phyloP scores from a whole-genome alignment of 2,888 invertebrate species.

The Carcina quercana region DNA sequence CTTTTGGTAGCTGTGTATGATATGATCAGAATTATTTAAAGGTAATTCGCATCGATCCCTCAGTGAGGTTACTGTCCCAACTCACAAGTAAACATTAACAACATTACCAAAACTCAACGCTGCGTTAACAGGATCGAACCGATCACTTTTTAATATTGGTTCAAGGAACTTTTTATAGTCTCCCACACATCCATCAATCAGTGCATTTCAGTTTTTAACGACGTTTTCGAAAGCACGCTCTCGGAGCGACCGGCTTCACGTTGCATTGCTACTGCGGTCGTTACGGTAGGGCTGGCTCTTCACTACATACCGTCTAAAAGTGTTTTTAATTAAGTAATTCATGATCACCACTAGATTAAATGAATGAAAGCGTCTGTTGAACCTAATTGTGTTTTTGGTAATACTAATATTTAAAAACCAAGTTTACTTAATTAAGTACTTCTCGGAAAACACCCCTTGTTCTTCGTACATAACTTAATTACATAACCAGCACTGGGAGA shows the following conservation, averaged over 20 bases:
- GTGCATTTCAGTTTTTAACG: constrained; percentile 43
- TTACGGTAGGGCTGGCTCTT: background rate
- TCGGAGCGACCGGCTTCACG: background rate
- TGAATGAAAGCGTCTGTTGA: too few relatives aligned
- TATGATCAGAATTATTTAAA: too few relatives aligned
- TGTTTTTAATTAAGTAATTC: too few relatives aligned
- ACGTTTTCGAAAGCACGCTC: constrained; percentile 35
- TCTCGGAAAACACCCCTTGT: too few relatives aligned
- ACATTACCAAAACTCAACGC: constrained; percentile 26
- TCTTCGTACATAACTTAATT: too few relatives aligned
- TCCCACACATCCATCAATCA: constrained; percentile 43
- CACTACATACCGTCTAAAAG: too few relatives aligned
- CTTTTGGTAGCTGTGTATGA: too few relatives aligned
- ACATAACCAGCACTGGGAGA: too few relatives aligned
- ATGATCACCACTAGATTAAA: too few relatives aligned
- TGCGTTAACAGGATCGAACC: constrained; percentile 18
- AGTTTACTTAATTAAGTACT: too few relatives aligned
- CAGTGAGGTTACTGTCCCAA: constrained; percentile 19
- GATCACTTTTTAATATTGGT: constrained; percentile 32
- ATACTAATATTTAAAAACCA: too few relatives aligned
- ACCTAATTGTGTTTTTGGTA: too few relatives aligned
- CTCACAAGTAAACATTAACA: constrained; percentile 30
- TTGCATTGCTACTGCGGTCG: background rate
- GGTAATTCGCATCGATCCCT: constrained; percentile 23
- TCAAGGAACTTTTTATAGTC: constrained; percentile 47